Evolutionary conservation across 1,140 invertebrate species (phyloP), one percentile per base, ranked within the genome.

Genomic region (Cataglyphis hispanica): DNA sequence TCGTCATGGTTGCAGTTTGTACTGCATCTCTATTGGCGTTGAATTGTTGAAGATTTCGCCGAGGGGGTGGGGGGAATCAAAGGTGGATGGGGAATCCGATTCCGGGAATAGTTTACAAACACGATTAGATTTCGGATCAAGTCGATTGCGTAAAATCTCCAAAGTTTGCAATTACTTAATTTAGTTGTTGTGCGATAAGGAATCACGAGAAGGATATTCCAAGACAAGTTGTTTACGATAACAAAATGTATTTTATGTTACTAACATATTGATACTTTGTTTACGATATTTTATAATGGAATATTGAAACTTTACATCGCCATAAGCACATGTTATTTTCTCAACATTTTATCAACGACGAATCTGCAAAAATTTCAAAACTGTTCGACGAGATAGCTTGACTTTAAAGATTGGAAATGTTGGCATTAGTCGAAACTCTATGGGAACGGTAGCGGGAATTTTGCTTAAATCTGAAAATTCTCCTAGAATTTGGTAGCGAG

Each of bases 31-130:
- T 64, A 77, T 77, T 64, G 16, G 88, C 70, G 70, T 86, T 85
- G 60, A 53, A 46, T 80, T 72, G 60, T 40, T 27, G 8, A 53
- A 43, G 78, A 84, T 86, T 56, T 70, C 87, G 67, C 56, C 53
- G 78, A 86, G 67, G 31, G 31, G 31, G 31, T 0, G 31, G 80
- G 69, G 63, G 76, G 46, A 19, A 53, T 85, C 67, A 83, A 89
- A 90, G 81, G 86, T 89, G 81, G 69, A 90, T 85, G 63, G 46
- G 4, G 86, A 43, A 87, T 85, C 63, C 76, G 70, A 89, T 75
- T 85, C 60, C 88, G 75, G 74, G 67, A 31, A 74, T 61, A 76
- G 60, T 84, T 86, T 74, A 61, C 63, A 66, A 78, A 66, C 16
- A 77, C 61, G 25, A 66, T 13, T 46, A 46, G 64, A 50, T 56